These are phyloP conservation scores for Sphyrna mokarran DNA, from an alignment of 2,113 vertebrate genomes.

Conservation along the genomic window DNA sequence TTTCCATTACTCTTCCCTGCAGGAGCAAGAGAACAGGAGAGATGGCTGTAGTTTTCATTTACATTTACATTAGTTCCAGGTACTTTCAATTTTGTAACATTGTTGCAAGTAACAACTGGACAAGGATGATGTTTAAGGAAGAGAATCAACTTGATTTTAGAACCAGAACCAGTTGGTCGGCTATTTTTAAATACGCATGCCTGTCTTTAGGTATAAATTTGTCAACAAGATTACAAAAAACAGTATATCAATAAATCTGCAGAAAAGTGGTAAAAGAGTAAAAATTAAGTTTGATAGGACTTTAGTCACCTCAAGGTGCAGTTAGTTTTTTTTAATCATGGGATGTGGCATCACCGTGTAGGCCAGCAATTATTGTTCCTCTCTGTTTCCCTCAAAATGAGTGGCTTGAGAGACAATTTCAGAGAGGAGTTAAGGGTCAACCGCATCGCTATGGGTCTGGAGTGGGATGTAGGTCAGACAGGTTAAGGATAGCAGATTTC, in stretches of 20 bases:
- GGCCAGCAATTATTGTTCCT: too few species aligned
- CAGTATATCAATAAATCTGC: neutral
- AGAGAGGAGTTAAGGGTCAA: too few species aligned
- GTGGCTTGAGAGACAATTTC: too few species aligned
- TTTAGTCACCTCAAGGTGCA: neutral
- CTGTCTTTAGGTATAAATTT: neutral
- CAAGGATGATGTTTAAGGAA: neutral
- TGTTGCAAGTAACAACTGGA: neutral
- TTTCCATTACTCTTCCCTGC: too few species aligned
- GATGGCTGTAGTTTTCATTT: neutral
- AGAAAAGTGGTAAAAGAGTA: neutral
- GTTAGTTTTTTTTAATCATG: neutral
- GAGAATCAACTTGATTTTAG: neutral
- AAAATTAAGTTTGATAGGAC: neutral
- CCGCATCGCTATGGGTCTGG: too few species aligned
- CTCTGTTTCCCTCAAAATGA: too few species aligned
- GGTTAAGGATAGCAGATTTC: too few species aligned
- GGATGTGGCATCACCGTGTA: too few species aligned
- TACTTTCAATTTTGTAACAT: neutral
- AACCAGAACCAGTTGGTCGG: neutral
- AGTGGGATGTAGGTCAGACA: too few species aligned
- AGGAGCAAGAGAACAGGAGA: too few species aligned
- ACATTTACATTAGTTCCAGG: neutral
- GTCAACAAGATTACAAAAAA: neutral
- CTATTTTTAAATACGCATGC: neutral